Conservation (phyloP, 2,113 vertebrate species). For the Protobothrops flavoviridis region DNA sequence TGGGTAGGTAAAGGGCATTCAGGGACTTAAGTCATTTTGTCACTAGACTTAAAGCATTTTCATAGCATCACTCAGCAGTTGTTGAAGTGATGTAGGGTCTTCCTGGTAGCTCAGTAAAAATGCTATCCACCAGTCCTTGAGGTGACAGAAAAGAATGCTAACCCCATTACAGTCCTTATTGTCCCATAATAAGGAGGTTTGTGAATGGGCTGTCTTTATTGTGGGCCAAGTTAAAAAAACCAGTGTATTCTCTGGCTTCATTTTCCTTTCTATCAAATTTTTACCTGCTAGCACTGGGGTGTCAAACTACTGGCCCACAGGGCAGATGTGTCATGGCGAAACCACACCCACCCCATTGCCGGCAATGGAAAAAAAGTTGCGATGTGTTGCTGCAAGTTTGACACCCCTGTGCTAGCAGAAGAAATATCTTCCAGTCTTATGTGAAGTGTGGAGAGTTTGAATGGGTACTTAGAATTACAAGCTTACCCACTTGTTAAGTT, state of each 20-base stretch:
- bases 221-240: not conserved
- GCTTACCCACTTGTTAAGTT: no score
- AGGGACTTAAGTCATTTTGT: not conserved
- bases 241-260: not conserved
- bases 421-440: not conserved
- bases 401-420: not conserved
- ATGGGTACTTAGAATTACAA: not conserved
- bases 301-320: no score
- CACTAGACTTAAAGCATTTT: not conserved
- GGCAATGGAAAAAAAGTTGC: no score
- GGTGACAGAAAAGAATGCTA: not conserved
- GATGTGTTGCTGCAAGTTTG: no score
- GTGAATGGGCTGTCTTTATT: not conserved
- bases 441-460: not conserved
- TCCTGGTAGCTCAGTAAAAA: not conserved
- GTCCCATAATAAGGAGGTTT: not conserved
- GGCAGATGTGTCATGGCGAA: no score
- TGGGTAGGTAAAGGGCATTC: not conserved
- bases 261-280: not conserved
- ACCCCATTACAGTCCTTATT: not conserved
- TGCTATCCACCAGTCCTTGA: not conserved
- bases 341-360: no score
- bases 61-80: not conserved
- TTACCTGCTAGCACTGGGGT: not conserved
- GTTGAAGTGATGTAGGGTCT: not conserved